phyloP scores from a whole-genome alignment of 2,888 invertebrate species.

The Criorhina ranunculi region DNA sequence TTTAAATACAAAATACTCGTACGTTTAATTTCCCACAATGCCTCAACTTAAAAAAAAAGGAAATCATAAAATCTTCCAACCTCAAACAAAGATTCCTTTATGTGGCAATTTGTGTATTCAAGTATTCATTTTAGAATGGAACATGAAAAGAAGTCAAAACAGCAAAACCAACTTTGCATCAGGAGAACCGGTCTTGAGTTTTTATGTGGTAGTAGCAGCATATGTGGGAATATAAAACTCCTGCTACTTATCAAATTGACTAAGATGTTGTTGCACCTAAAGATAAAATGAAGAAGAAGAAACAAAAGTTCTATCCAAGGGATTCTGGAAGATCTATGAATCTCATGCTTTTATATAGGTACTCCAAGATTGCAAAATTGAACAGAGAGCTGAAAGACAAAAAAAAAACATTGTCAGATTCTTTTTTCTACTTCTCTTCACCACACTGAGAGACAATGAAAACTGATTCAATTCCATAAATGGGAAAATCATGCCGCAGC shows the following conservation, averaged over 20 bases:
- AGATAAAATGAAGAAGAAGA: slow-evolving; percentile 3
- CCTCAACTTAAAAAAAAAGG: slow-evolving; percentile 22
- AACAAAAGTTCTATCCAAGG: slow-evolving; percentile 9
- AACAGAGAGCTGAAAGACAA: slow-evolving; percentile 21
- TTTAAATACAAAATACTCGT: slow-evolving; percentile 26
- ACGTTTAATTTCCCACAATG: slow-evolving; percentile 20
- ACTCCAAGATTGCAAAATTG: slow-evolving; percentile 42
- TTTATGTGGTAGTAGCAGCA: slow-evolving; percentile 40
- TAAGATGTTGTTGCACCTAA: slow-evolving; percentile 17
- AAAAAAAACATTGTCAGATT: slow-evolving; percentile 27
- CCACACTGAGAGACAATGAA: slow-evolving; percentile 50
- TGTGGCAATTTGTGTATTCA: slow-evolving; percentile 38
- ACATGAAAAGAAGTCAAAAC: slow-evolving; percentile 59
- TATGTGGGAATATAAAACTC: slow-evolving; percentile 39
- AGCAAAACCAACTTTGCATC: slow-evolving; percentile 61
- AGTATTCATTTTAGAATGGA: slow-evolving; percentile 40
- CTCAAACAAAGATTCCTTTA: slow-evolving; percentile 55
- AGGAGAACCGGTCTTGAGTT: slow-evolving; percentile 58
- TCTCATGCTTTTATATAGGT: slow-evolving; percentile 11
- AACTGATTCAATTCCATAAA: slow-evolving; percentile 70
- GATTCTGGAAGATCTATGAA: slow-evolving; percentile 38
- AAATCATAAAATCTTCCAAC: slow-evolving; percentile 23
- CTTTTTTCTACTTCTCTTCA: slow-evolving; percentile 30
- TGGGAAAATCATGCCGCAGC: slow-evolving; percentile 58
- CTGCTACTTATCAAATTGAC: neutral